Evolutionary conservation across 2,797 vertebrate genomes (phyloP), one percentile per base, ranked within the genome.

Genomic region (Sparus aurata): DNA sequence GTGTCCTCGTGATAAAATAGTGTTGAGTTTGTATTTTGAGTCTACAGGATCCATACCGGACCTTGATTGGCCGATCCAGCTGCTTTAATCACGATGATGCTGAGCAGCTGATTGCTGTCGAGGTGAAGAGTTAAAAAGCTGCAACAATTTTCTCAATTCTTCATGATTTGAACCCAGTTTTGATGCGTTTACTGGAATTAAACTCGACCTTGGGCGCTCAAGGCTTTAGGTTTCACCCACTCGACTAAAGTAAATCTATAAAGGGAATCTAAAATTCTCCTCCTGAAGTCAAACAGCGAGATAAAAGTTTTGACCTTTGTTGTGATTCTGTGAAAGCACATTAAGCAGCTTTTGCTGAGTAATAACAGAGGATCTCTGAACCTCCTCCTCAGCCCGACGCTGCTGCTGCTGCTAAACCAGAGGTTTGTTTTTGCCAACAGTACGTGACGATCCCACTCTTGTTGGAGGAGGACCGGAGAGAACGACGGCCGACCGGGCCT

Each of bases 331-430:
- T 45, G 9, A 57, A 16, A 13, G 59, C 77, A 55, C 50, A 27
- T 57, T 34, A 25, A 58, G 65, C 11, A 65, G 69, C 50, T 45
- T 76, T n/a, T 61, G 64, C 72, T 75, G 27, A 4, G 53, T 62
- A 65, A 75, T 45, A 57, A 30, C 5, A 22, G 27, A 50, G 38
- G 68, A 76, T 79, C 47, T 34, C 16, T 43, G 57, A 76, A 58
- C 78, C 76, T 69, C 82, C 85, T 75, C 76, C 73, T 86, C 57
- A 25, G 38, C n/a, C 3, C 65, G 82, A 81, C 83, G 58, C 68
- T 0, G 64, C 27, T 52, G 66, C 27, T 54, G 66, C 50, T 55
- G 73, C n/a, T n/a, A n/a, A 86, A 68, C 69, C 50, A 54, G 38
- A 79, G 69, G 79, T 60, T 71, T 79, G 78, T 79, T 85, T 79